Conservation (phyloP, 2,888 invertebrate genomes). For the Nematopogon swammerdamellus region DNA sequence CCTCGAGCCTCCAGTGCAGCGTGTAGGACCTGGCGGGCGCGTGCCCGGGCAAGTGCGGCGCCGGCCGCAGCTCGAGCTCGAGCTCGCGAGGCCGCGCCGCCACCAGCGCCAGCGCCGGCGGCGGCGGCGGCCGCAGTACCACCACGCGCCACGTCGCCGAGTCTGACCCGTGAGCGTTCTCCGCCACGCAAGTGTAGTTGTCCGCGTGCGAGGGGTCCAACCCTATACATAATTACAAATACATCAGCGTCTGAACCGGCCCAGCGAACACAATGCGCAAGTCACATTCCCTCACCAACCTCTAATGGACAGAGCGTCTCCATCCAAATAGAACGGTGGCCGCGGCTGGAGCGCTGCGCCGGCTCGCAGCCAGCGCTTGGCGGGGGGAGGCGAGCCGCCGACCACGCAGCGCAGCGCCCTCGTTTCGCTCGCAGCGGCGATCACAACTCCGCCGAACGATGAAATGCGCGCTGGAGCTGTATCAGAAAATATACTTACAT, state of each 20-base stretch:
- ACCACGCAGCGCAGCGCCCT: constrained; percentile 69
- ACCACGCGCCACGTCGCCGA: constrained; percentile 75
- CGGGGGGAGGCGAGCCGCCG: constrained; percentile 73
- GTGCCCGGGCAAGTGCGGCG: constrained; percentile 35
- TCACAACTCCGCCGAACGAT: constrained; percentile 73
- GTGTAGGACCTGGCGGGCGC: constrained; percentile 58
- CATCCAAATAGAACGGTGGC: constrained; percentile 62
- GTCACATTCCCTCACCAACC: constrained; percentile 28
- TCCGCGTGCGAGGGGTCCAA: constrained; percentile 69
- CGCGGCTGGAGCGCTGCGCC: constrained; percentile 63
- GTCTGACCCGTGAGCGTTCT: constrained; percentile 81
- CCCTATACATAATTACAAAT: constrained; percentile 31
- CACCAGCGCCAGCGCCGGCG: constrained; percentile 63
- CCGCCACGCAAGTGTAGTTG: constrained; percentile 77
- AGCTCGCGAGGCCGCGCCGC: constrained; percentile 40
- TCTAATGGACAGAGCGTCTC: constrained; percentile 65
- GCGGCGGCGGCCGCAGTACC: constrained; percentile 70
- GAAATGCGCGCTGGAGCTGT: constrained; percentile 82
- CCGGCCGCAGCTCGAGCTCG: constrained; percentile 38
- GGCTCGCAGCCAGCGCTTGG: constrained; percentile 70
- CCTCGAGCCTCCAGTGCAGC: constrained; percentile 65
- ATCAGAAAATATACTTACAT: no score
- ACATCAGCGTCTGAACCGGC: neutral
- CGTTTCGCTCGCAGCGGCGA: constrained; percentile 66
- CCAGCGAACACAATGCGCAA: no score